Base-by-base conservation (phyloP, 2,113 vertebrate species). In the Melanostigma gelatinosum region DNA sequence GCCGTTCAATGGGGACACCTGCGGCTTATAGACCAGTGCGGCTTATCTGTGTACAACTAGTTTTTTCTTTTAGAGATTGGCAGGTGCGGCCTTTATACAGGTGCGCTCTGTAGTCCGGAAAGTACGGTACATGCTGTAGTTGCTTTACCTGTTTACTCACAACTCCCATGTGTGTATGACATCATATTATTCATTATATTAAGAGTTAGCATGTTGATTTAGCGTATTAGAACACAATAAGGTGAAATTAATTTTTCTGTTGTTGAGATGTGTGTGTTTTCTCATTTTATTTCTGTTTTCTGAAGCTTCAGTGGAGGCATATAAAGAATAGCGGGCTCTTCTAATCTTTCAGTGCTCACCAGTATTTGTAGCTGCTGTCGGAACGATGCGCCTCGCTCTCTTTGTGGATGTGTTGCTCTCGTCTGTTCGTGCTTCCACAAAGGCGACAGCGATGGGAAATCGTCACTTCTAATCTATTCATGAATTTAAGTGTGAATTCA, bases 391-490 rank as follows among this genome's bases (percentile, higher is more conserved):
- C 57, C 18, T 72, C 65, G 48, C 46, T 67, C 52, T 79, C 62
- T 18, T 64, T 69, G 61, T 11, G 16, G 32, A 67, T 74, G 64
- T 83, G 77, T 87, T 76, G 36, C 18, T 11, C 58, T 85, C 13
- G 4, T 64, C 65, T 63, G 63, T 70, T 79, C 52, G 48, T 1
- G 12, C 24, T 13, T 52, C 8, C 61, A 86, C 77, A 88, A 84
- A 81, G 42, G 79, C 42, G 24, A 16, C 62, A 32, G 65, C 9
- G 6, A 46, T 70, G 75, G 6, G 36, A 76, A 63, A 69, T 71
- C 29, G 55, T 55, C 55, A 52, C 32, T 42, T 80, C 8, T 55
- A 72, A 83, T 68, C 79, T 58, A 50, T 82, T 85, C 46, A 67
- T 18, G 22, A 63, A 60, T 66, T 48, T 72, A 55, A 75, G 55